Conservation (phyloP, 2,113 vertebrate species). For the Leptobrachium leishanense region DNA sequence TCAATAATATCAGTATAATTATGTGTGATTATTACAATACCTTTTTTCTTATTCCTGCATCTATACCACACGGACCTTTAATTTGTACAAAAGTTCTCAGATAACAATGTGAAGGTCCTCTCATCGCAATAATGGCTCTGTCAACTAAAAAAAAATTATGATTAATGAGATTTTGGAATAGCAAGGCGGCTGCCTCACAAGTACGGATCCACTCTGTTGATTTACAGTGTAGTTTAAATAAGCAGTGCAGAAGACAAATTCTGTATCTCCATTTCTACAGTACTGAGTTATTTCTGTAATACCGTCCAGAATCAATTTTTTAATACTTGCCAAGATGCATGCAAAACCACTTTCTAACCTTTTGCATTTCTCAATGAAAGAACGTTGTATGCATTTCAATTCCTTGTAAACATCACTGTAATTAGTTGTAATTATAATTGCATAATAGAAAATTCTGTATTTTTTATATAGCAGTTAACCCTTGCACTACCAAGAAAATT, state of each 20-base stretch:
- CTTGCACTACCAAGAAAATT: no score
- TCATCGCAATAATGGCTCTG: conserved; percentile 39
- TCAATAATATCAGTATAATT: conserved; percentile 27
- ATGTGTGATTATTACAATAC: conserved; percentile 36
- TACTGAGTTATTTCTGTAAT: conserved; percentile 16
- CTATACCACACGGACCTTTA: conserved; percentile 17
- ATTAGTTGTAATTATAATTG: background rate
- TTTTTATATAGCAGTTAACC: no score
- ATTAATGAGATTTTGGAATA: conserved; percentile 42
- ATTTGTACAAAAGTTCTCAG: conserved; percentile 39
- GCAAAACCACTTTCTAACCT: background rate
- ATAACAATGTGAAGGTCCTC: conserved; percentile 36
- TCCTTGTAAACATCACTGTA: background rate
- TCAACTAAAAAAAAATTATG: conserved; percentile 40
- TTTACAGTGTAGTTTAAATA: conserved; percentile 42
- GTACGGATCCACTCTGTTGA: conserved; percentile 33
- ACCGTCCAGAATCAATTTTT: conserved; percentile 3
- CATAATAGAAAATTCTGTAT: no score
- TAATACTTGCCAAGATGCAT: conserved; percentile 3
- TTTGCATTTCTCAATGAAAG: background rate
- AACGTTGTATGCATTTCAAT: background rate
- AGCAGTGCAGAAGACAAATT: conserved; percentile 11
- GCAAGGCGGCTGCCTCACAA: conserved; percentile 15
- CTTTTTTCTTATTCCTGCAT: conserved; percentile 13
- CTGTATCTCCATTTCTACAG: conserved; percentile 2